Percentiles rank a stretch among this genome's conserved stretches.
These are phyloP conservation scores for Drosophila trapezifrons DNA, from an alignment of 1,140 invertebrate genomes.

Conservation along the genomic window DNA sequence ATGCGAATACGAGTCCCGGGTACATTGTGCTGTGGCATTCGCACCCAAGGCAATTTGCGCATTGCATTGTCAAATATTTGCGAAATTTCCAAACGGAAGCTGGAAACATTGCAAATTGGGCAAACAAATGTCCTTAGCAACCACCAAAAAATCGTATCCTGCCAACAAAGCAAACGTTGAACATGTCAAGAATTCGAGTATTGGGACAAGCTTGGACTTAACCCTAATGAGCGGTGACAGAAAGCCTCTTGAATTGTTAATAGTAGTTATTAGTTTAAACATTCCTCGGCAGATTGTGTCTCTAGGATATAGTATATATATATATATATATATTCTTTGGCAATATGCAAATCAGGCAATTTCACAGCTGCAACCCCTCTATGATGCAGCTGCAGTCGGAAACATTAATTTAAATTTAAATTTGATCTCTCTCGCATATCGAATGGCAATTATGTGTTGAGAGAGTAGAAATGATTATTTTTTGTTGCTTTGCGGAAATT, in stretches of 20 bases:
- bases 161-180: conserved; percentile 3
- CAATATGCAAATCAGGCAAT: conserved; percentile 46
- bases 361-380: conserved; percentile 26
- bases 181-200: not conserved
- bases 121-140: conserved; percentile 45
- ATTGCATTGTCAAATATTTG: conserved; percentile 68
- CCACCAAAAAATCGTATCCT: conserved; percentile 15
- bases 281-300: conserved; percentile 31
- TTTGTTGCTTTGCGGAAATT: conserved; percentile 41
- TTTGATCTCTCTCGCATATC: conserved; percentile 37
- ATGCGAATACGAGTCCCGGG: not conserved
- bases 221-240: conserved; percentile 60
- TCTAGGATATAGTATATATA: conserved; percentile 30
- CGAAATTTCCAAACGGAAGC: conserved; percentile 31
- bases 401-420: conserved; percentile 68
- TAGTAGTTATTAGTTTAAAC: conserved; percentile 55
- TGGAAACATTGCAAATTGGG: conserved; percentile 34
- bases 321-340: conserved; percentile 21
- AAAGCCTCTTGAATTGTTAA: conserved; percentile 64
- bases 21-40: conserved; percentile 22
- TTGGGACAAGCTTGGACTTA: conserved; percentile 20
- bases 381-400: conserved; percentile 4
- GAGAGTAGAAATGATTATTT: conserved; percentile 27
- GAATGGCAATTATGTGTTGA: conserved; percentile 47
- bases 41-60: conserved; percentile 44